Percentiles rank a stretch among this genome's conserved stretches.
Evolutionary conservation across 2,797 vertebrate species (phyloP).

Genomic region (Poecilia gillii): DNA sequence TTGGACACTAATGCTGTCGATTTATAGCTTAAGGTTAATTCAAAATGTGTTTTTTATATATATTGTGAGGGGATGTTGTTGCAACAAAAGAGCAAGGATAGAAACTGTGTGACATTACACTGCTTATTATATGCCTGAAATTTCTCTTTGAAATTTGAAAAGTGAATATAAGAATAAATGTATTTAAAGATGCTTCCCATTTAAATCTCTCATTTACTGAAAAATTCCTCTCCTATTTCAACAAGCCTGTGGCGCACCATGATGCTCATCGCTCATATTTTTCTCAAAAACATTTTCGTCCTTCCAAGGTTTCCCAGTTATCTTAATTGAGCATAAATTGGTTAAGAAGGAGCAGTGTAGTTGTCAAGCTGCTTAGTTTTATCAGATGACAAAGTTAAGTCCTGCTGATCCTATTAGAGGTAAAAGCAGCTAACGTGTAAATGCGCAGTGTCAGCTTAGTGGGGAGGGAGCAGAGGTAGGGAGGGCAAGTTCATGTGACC

Average conservation of each 20-base stretch:
- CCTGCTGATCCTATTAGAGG: conserved; percentile 88
- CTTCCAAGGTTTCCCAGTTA: conserved; percentile 85
- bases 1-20: neutral
- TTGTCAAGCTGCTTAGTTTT: conserved; percentile 90
- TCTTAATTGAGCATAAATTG: conserved; percentile 88
- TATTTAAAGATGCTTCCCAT: neutral
- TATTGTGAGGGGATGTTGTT: neutral
- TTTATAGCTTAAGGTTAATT: neutral
- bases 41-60: neutral
- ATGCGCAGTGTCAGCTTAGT: conserved; percentile 89
- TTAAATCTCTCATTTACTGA: neutral
- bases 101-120: neutral
- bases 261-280: conserved; percentile 67
- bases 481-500: conserved; percentile 45
- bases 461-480: conserved; percentile 16
- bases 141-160: neutral
- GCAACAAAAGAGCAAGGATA: neutral
- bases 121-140: neutral
- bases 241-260: conserved; percentile 28
- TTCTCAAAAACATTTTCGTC: conserved; percentile 80
- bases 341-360: conserved; percentile 86
- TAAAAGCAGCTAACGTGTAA: conserved; percentile 89
- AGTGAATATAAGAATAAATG: neutral
- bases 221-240: conserved; percentile 12
- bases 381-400: conserved; percentile 92